Evolutionary conservation across 2,797 vertebrate genomes (phyloP), one percentile per base, ranked within the genome.

Genomic region (Eulemur albifrons): DNA sequence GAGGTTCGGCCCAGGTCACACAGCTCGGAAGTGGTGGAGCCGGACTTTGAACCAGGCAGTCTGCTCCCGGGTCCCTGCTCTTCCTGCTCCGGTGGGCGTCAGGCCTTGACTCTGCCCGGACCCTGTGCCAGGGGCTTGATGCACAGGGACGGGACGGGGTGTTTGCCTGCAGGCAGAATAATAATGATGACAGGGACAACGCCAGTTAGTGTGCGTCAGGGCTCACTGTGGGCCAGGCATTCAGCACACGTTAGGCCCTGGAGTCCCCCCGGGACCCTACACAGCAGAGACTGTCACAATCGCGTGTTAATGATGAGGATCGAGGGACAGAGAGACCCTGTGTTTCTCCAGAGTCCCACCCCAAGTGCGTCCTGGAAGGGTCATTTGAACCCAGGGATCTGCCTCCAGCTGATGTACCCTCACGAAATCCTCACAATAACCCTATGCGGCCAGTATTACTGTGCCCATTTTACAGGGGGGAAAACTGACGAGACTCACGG

Each of bases 171-270:
- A 50, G 32, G 15, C 52, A 30, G 30, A 54, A 14, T n/a, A 13
- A 15, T 7, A 30, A 32, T 1, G 11, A 2, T 0, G 20, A 11
- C 4, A 11, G 9, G 13, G 20, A 48, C 10, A 2, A 12, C 4
- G 52, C 15, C 38, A 5, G 3, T 7, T 5, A 2, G 0, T 2
- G 0, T 2, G 73, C 35, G 1, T 7, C 4, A 9, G 45, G 63
- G 54, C 54, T 48, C 9, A 0, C 43, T 0, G 38, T 13, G 4
- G 5, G 5, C 20, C 77, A 15, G n/a, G 7, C 4, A 4, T n/a
- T 21, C 25, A 23, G 15, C 50, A 40, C 40, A 32, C 13, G 0
- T 4, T 1, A 43, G 45, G 45, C 2, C 27, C 27, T 20, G 3
- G 77, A 13, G 72, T 50, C 45, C 52, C 14, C 65, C 27, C 21